Percentiles rank a stretch among this genome's conserved stretches.
Evolutionary conservation across 2,797 vertebrate species (phyloP).

Genomic region (Otolemur crassicaudatus): DNA sequence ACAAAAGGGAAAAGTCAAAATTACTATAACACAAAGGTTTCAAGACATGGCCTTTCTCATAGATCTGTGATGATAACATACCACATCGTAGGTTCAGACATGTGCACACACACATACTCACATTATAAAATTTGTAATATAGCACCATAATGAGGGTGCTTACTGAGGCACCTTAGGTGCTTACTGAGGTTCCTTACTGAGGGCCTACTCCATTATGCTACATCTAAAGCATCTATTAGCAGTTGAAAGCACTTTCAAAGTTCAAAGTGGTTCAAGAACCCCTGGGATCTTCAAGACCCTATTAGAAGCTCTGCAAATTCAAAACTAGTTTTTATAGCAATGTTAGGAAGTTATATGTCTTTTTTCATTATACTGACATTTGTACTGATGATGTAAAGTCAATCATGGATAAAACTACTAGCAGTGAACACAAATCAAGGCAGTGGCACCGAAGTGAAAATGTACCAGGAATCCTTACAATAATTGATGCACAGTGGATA

Average conservation of each 20-base stretch:
- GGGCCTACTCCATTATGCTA: background rate
- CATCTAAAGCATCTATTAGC: background rate
- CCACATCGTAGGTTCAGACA: background rate
- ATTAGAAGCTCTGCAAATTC: background rate
- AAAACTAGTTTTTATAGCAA: conserved; percentile 43
- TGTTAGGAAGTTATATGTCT: conserved; percentile 7
- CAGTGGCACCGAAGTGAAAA: background rate
- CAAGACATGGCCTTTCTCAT: background rate
- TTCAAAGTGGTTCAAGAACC: background rate
- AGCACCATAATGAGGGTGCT: background rate
- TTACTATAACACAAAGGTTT: background rate
- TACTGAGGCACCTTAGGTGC: too few relatives aligned
- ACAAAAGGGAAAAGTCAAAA: background rate
- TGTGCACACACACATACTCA: background rate
- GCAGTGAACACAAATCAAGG: background rate
- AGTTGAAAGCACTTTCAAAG: background rate
- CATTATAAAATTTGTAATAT: background rate
- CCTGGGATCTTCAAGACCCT: background rate
- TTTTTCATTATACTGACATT: background rate
- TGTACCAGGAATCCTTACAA: too few relatives aligned
- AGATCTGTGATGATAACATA: background rate
- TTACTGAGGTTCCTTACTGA: background rate
- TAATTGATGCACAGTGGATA: too few relatives aligned
- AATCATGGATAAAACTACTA: background rate
- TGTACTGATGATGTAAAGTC: background rate